Percentiles rank a stretch among this genome's conserved stretches.
These are phyloP conservation scores for Pygocentrus nattereri DNA, from an alignment of 2,797 vertebrate genomes.

Conservation along the genomic window DNA sequence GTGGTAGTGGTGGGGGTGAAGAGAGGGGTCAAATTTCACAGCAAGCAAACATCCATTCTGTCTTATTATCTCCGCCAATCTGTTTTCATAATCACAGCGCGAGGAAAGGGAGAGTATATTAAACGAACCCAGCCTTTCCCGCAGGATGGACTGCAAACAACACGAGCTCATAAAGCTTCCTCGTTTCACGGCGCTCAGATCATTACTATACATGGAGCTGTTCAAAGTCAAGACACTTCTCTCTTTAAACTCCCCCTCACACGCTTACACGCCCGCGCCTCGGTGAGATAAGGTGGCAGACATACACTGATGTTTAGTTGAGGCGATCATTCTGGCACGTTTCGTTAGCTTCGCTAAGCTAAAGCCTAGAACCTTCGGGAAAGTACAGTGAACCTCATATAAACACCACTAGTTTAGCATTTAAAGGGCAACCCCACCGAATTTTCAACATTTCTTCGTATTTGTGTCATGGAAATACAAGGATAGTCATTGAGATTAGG, in stretches of 20 bases:
- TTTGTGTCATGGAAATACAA: too few relatives aligned
- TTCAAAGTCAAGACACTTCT: too few relatives aligned
- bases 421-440: too few relatives aligned
- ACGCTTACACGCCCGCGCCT: not conserved
- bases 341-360: not conserved
- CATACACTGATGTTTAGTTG: not conserved
- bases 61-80: slow-evolving; percentile 46
- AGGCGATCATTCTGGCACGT: not conserved
- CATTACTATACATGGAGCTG: slow-evolving; percentile 5
- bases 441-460: too few relatives aligned
- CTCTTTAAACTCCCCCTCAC: not conserved
- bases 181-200: not conserved
- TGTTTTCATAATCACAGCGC: slow-evolving; percentile 43
- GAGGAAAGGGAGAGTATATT: slow-evolving; percentile 55
- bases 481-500: too few relatives aligned
- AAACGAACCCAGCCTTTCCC: slow-evolving; percentile 43
- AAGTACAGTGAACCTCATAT: not conserved
- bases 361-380: not conserved
- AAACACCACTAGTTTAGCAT: not conserved
- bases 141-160: slow-evolving; percentile 19
- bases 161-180: slow-evolving; percentile 37
- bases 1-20: slow-evolving; percentile 69
- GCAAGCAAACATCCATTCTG: slow-evolving; percentile 70
- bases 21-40: slow-evolving; percentile 83
- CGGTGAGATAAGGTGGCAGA: not conserved